Base-by-base conservation (phyloP, 2,113 vertebrate genomes). In the Onychostoma macrolepis region DNA sequence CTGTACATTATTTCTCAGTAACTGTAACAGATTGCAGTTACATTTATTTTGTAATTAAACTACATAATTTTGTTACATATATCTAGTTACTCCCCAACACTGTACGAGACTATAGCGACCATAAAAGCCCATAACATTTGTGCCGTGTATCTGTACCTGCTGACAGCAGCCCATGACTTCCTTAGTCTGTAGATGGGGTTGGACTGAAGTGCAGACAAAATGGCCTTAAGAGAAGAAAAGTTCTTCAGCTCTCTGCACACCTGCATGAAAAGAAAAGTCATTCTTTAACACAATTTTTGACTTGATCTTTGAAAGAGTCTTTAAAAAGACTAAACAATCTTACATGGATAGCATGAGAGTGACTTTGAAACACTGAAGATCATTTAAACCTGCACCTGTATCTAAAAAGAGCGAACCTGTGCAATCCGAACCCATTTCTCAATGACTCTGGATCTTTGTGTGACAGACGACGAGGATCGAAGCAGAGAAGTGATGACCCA, bases 371-470 rank as follows among this genome's bases (percentile, higher is more conserved):
- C 65, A 36, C 30, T 33, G 6, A 69, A 69, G 15, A 69, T 17
- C 21, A 26, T 30, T 17, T 58, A 33, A 21, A 36, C 21, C 36
- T 21, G 2, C 74, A 76, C 26, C 43, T 24, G 13, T 43, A 41
- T 9, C 15, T 33, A 12, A 86, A 69, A 24, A 48, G 0, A 15
- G 58, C 87, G 24, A 38, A 97, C 97, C 95, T 97, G 96, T 1
- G 97, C 96, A 2, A 97, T 95, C 65, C 87, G 79, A 89, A 98
- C 96, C 97, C 97, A 98, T 88, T 95, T 97, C 90, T 97, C 97
- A 3, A 97, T 94, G 90, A 96, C 87, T 81, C 92, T 93, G 1
- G 96, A 96, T 85, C 97, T 93, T 85, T 95, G 95, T 1, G 76
- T 75, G 0, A 61, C 88, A 19, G 33, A 48, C 58, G 38, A 17